These are phyloP conservation scores for Scaptodrosophila lebanonensis DNA, from an alignment of 1,140 invertebrate genomes.

Conservation along the genomic window DNA sequence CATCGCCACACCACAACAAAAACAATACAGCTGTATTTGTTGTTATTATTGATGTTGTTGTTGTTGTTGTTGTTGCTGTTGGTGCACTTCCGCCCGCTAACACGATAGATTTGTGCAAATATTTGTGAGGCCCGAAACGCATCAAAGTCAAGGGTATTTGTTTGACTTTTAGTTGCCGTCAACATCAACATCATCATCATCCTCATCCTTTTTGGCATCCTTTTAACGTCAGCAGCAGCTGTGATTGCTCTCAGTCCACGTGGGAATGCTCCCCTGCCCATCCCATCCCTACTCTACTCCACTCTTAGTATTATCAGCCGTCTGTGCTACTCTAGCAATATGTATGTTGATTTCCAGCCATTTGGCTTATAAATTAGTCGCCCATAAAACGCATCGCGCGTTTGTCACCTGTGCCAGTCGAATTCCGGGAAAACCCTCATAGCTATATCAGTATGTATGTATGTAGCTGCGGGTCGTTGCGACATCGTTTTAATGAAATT, in stretches of 20 bases:
- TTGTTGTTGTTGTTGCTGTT: constrained; percentile 4
- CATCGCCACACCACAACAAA: too few species aligned
- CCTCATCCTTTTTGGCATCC: too few species aligned
- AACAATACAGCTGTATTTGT: constrained; percentile 49
- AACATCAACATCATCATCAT: too few species aligned
- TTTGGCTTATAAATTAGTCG: constrained; percentile 28
- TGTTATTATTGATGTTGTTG: constrained; percentile 15
- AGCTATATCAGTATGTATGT: constrained; percentile 21
- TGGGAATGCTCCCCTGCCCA: not conserved
- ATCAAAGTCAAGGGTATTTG: constrained; percentile 53
- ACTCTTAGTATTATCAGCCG: too few species aligned
- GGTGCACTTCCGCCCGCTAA: constrained; percentile 27
- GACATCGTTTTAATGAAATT: constrained; percentile 71
- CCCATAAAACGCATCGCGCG: constrained; percentile 10
- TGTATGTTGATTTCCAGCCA: too few species aligned
- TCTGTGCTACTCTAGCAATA: too few species aligned
- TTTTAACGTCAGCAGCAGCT: constrained; percentile 58
- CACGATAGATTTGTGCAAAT: constrained; percentile 32
- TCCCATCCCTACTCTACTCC: not conserved
- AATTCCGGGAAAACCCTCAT: constrained; percentile 71
- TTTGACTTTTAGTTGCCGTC: constrained; percentile 54
- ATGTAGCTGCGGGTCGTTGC: constrained; percentile 53
- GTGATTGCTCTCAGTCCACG: constrained; percentile 23
- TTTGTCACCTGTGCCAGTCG: constrained; percentile 63
- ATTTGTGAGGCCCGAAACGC: constrained; percentile 1